These are phyloP conservation scores for Phrynocephalus vlangalii DNA, from an alignment of 2,797 vertebrate species.

Conservation along the genomic window DNA sequence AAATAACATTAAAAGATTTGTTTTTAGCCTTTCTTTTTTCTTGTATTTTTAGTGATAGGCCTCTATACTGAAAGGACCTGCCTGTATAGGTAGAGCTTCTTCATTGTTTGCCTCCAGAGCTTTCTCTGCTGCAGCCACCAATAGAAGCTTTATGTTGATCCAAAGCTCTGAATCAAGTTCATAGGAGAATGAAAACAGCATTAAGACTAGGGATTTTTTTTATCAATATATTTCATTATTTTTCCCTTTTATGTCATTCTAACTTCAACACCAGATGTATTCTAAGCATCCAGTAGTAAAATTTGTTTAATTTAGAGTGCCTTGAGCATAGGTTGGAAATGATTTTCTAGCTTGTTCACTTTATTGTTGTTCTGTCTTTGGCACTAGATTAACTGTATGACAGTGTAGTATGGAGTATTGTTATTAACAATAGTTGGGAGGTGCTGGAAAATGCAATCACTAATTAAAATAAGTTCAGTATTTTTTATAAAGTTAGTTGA, in stretches of 20 bases:
- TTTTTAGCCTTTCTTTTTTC: constrained; percentile 12
- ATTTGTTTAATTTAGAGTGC: constrained; percentile 34
- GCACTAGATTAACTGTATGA: constrained; percentile 10
- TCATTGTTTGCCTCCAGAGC: constrained; percentile 3
- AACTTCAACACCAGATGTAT: constrained; percentile 24
- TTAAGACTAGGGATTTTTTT: constrained; percentile 15
- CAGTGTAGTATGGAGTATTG: constrained; percentile 23
- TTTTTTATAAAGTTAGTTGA: background rate
- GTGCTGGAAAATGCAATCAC: constrained; percentile 10
- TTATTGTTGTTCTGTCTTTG: constrained; percentile 24
- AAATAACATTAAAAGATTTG: background rate
- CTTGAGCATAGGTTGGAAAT: constrained; percentile 37
- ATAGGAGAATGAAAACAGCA: background rate
- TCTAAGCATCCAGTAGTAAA: constrained; percentile 9
- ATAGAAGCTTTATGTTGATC: constrained; percentile 9
- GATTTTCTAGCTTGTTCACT: constrained; percentile 18
- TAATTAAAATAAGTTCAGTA: constrained; percentile 9
- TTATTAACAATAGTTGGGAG: constrained; percentile 15
- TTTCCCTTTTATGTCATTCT: constrained; percentile 23
- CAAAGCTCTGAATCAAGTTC: background rate
- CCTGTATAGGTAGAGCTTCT: constrained; percentile 3
- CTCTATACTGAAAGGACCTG: background rate
- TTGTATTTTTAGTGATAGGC: constrained; percentile 8
- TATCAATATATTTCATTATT: background rate
- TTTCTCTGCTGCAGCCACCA: constrained; percentile 32